phyloP scores from a whole-genome alignment of 2,888 invertebrate genomes.

The Euplexia lucipara region DNA sequence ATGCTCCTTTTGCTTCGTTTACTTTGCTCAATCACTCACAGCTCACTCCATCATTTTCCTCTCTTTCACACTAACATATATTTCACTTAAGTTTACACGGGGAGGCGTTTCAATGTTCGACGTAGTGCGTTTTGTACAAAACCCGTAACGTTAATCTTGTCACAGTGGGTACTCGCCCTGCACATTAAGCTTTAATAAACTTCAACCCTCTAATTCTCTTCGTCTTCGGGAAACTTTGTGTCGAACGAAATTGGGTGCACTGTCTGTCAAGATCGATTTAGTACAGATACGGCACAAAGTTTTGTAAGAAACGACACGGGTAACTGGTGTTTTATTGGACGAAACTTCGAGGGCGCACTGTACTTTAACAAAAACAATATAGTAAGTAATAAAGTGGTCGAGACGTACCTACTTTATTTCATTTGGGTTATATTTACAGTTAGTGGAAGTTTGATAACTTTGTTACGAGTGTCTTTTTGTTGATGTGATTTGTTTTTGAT shows the following conservation, averaged over 20 bases:
- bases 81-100: no score
- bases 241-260: constrained; percentile 41
- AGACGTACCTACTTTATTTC: constrained; percentile 28
- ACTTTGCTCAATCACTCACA: no score
- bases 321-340: constrained; percentile 34
- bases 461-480: constrained; percentile 15
- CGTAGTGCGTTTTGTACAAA: not conserved
- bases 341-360: constrained; percentile 43
- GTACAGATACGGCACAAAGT: constrained; percentile 41
- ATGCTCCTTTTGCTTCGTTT: no score
- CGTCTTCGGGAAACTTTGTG: constrained; percentile 33
- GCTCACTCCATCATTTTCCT: no score
- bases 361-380: constrained; percentile 49
- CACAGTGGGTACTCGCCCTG: not conserved
- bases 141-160: constrained; percentile 9
- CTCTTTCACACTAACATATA: no score
- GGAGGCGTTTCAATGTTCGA: no score
- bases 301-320: constrained; percentile 48
- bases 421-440: constrained; percentile 23
- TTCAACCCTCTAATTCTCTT: constrained; percentile 7
- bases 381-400: constrained; percentile 40
- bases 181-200: constrained; percentile 29
- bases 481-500: constrained; percentile 12
- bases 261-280: constrained; percentile 50
- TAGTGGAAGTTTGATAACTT: constrained; percentile 31